These are phyloP conservation scores for Cyprinella venusta DNA, from an alignment of 2,797 vertebrate species.

Conservation along the genomic window DNA sequence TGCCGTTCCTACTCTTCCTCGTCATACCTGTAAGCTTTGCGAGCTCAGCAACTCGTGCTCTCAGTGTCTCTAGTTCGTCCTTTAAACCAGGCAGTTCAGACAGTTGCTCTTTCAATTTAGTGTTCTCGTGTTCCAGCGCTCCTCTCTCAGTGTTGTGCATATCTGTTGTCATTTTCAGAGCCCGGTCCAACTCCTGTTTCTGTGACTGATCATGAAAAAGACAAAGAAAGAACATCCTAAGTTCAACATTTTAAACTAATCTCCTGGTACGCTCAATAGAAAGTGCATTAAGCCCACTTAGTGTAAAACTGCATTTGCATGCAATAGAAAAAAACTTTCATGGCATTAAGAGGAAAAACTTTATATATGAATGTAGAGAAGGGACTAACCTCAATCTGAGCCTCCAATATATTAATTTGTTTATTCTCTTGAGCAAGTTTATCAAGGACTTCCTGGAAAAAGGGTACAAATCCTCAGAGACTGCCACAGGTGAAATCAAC, in stretches of 20 bases:
- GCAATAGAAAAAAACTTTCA: background rate
- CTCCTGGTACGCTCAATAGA: background rate
- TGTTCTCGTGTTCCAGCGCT: constrained; percentile 69
- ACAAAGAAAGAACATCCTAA: background rate
- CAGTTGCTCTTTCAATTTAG: constrained; percentile 75
- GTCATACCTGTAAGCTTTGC: constrained; percentile 72
- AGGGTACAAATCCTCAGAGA: constrained; percentile 11
- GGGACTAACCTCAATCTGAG: constrained; percentile 83
- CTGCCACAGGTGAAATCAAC: background rate
- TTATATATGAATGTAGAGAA: background rate
- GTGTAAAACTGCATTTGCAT: background rate
- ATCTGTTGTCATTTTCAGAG: constrained; percentile 67
- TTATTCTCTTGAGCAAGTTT: constrained; percentile 91
- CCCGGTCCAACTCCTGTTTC: constrained; percentile 81
- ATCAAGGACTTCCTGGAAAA: constrained; percentile 81
- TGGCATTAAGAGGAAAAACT: background rate
- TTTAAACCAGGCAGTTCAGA: constrained; percentile 75
- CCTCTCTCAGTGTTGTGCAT: constrained; percentile 63
- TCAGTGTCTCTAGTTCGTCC: constrained; percentile 79
- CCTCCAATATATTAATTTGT: constrained; percentile 87
- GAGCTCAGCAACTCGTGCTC: constrained; percentile 71
- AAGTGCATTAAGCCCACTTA: background rate
- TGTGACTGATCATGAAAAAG: constrained; percentile 75
- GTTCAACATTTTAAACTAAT: background rate
- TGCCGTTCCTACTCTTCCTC: background rate